A percentile compares a stretch with the other conserved stretches of the same genome.
Conservation (phyloP, 1,140 invertebrate genomes). For the Monochamus saltuarius region DNA sequence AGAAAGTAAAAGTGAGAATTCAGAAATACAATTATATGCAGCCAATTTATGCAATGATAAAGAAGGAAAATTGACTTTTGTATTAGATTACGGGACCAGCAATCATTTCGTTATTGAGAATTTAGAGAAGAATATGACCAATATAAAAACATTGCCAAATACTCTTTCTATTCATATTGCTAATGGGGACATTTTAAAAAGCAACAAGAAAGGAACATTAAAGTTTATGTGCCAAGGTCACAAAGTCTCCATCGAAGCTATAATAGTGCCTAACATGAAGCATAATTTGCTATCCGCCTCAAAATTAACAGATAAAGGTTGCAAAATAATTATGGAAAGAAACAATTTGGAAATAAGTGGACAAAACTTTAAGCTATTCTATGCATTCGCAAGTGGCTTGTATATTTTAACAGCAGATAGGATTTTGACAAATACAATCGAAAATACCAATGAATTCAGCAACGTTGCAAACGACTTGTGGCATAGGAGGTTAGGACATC, state of each 20-base stretch:
- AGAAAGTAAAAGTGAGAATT: not conserved
- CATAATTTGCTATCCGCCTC: conserved; percentile 47
- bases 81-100: conserved; percentile 1
- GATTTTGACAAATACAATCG: not conserved
- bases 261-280: conserved; percentile 34
- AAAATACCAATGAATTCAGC: conserved; percentile 6
- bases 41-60: conserved; percentile 10
- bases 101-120: conserved; percentile 13
- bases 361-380: conserved; percentile 50
- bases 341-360: conserved; percentile 40
- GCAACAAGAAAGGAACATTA: conserved; percentile 22
- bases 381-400: conserved; percentile 45
- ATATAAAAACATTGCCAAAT: conserved; percentile 20
- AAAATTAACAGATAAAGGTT: conserved; percentile 35
- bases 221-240: conserved; percentile 37
- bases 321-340: conserved; percentile 22
- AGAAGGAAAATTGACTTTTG: not conserved
- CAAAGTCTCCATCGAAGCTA: conserved; percentile 34
- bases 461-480: conserved; percentile 18
- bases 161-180: conserved; percentile 25
- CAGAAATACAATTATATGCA: conserved; percentile 12
- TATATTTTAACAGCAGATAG: conserved; percentile 42
- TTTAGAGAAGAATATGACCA: conserved; percentile 7
- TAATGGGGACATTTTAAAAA: conserved; percentile 13
- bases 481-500: conserved; percentile 31